Conservation (phyloP, 2,888 invertebrate species). For the Miltochrista miniata region DNA sequence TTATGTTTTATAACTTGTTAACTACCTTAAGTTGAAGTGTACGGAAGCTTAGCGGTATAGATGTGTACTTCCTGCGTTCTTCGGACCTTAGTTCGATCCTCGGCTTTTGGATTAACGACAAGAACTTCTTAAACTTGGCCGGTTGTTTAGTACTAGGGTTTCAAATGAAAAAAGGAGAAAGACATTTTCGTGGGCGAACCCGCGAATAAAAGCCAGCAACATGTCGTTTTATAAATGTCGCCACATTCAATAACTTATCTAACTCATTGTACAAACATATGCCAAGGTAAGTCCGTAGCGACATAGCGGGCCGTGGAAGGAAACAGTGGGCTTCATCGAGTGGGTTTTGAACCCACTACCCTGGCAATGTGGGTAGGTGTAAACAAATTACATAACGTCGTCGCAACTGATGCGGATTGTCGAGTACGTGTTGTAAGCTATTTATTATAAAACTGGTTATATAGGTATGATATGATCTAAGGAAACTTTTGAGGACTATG, state of each 20-base stretch:
- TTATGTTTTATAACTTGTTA: too few relatives aligned
- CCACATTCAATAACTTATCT: constrained; percentile 19
- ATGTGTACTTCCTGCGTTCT: too few relatives aligned
- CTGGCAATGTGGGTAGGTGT: constrained; percentile 49
- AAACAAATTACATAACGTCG: constrained; percentile 61
- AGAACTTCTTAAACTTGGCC: too few relatives aligned
- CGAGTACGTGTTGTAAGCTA: constrained; percentile 14
- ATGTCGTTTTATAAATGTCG: not conserved
- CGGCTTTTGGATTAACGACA: too few relatives aligned
- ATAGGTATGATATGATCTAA: not conserved
- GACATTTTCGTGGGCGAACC: too few relatives aligned
- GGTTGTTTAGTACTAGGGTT: too few relatives aligned
- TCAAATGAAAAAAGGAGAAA: too few relatives aligned
- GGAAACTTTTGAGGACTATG: not conserved
- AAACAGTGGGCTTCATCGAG: constrained; percentile 54
- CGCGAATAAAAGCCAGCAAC: too few relatives aligned
- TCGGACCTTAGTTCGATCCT: too few relatives aligned
- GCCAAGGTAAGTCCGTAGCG: constrained; percentile 34
- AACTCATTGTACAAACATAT: constrained; percentile 43
- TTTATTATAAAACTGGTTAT: constrained; percentile 7
- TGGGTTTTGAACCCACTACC: constrained; percentile 59
- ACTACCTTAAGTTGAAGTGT: too few relatives aligned
- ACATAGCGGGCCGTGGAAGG: constrained; percentile 22
- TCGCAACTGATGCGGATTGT: constrained; percentile 33
- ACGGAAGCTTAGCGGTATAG: too few relatives aligned